Evolutionary conservation across 2,888 invertebrate species (phyloP).

Genomic region (Tipula unca): DNA sequence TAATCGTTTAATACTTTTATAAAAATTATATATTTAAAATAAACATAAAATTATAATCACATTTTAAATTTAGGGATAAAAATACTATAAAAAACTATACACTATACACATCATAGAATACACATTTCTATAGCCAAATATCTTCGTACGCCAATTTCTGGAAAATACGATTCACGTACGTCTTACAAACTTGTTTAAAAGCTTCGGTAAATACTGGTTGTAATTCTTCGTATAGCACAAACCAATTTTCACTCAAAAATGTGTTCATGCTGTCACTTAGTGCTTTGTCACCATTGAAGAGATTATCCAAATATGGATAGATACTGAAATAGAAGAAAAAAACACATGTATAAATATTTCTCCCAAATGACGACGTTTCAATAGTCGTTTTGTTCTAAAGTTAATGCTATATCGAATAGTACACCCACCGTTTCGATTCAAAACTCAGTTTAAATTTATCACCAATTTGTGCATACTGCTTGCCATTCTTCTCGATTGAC

Average conservation of each 20-base stretch:
- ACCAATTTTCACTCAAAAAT: constrained; percentile 45
- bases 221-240: constrained; percentile 40
- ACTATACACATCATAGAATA: too few species aligned
- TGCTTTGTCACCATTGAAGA: constrained; percentile 43
- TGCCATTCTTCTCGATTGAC: constrained; percentile 31
- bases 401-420: too few species aligned
- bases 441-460: constrained; percentile 22
- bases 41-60: too few species aligned
- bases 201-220: constrained; percentile 34
- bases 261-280: constrained; percentile 43
- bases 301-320: constrained; percentile 33
- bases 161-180: constrained; percentile 37
- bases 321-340: constrained; percentile 25
- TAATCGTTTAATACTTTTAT: too few species aligned
- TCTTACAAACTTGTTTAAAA: constrained; percentile 33
- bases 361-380: neutral
- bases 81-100: too few species aligned
- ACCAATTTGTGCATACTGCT: constrained; percentile 31
- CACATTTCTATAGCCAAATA: constrained; percentile 23
- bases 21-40: too few species aligned
- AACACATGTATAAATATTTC: neutral
- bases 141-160: constrained; percentile 36
- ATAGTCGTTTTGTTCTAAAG: neutral
- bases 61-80: too few species aligned
- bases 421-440: constrained; percentile 17